Evolutionary conservation across 2,888 invertebrate genomes (phyloP).

Genomic region (Hirtodrosophila duncani): DNA sequence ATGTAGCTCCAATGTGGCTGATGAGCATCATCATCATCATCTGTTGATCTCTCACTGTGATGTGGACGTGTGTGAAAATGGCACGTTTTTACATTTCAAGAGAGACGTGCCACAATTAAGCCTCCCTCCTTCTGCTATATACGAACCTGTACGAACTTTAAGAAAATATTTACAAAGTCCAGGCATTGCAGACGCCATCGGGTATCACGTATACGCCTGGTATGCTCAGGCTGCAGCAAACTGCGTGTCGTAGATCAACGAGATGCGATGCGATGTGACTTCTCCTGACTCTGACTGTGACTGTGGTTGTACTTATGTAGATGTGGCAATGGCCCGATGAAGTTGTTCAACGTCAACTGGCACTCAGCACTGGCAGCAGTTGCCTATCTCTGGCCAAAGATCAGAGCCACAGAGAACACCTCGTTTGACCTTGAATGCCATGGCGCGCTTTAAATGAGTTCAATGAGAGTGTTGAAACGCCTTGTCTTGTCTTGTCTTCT

Average conservation of each 20-base stretch:
- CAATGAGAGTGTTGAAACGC: conserved; percentile 42
- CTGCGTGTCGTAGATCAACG: conserved; percentile 66
- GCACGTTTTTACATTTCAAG: conserved; percentile 71
- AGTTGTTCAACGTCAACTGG: conserved; percentile 68
- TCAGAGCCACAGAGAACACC: conserved; percentile 53
- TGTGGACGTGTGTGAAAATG: conserved; percentile 72
- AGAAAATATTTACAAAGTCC: conserved; percentile 38
- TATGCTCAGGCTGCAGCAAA: conserved; percentile 29
- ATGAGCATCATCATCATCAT: too few relatives aligned
- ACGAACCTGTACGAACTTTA: conserved; percentile 25
- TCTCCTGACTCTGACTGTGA: conserved; percentile 3
- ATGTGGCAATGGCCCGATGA: conserved; percentile 59
- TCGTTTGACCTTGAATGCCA: conserved; percentile 59
- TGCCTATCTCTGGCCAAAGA: conserved; percentile 57
- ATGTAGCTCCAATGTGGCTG: conserved; percentile 33
- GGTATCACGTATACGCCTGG: conserved; percentile 67
- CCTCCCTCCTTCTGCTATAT: not conserved
- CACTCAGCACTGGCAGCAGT: conserved; percentile 46
- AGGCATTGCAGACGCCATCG: conserved; percentile 42
- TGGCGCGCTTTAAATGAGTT: conserved; percentile 58
- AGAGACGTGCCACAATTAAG: conserved; percentile 65
- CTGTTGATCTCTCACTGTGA: conserved; percentile 27
- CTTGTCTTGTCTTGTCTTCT: conserved; percentile 23
- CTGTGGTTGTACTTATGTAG: conserved; percentile 17
- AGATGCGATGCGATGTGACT: conserved; percentile 38